phyloP scores from a whole-genome alignment of 2,113 vertebrate genomes.

The Limanda limanda region DNA sequence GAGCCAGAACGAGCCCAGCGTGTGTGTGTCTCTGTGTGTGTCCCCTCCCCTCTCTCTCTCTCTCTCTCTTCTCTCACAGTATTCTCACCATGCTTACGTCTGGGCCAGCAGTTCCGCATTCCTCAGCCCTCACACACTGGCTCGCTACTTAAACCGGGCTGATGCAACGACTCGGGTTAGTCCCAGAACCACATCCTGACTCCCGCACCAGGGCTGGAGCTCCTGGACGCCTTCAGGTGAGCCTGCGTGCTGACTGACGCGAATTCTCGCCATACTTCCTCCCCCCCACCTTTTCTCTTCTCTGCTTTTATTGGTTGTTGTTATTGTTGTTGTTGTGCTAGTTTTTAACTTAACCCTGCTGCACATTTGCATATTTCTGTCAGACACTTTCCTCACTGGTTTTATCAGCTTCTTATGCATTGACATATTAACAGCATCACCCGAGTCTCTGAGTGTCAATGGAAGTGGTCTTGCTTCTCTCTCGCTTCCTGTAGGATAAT shows the following conservation, averaged over 20 bases:
- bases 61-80: slow-evolving; percentile 51
- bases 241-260: neutral
- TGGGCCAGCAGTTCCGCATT: slow-evolving; percentile 92
- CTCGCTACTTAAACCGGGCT: slow-evolving; percentile 90
- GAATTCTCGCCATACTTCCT: neutral
- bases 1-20: slow-evolving; percentile 59
- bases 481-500: no score
- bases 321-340: neutral
- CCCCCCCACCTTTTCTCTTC: no score
- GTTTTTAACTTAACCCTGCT: neutral
- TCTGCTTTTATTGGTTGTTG: no score
- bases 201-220: slow-evolving; percentile 49
- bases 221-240: slow-evolving; percentile 76
- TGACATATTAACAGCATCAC: neutral
- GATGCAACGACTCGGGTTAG: slow-evolving; percentile 86
- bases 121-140: slow-evolving; percentile 85
- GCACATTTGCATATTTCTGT: slow-evolving; percentile 7
- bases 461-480: no score
- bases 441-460: neutral
- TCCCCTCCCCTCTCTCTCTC: slow-evolving; percentile 58
- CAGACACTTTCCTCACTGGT: slow-evolving; percentile 5
- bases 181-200: slow-evolving; percentile 58
- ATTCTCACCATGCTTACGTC: slow-evolving; percentile 86
- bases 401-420: no score
- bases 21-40: slow-evolving; percentile 2